Base-by-base conservation (phyloP, 2,888 invertebrate genomes). In the Rhamnusium bicolor region DNA sequence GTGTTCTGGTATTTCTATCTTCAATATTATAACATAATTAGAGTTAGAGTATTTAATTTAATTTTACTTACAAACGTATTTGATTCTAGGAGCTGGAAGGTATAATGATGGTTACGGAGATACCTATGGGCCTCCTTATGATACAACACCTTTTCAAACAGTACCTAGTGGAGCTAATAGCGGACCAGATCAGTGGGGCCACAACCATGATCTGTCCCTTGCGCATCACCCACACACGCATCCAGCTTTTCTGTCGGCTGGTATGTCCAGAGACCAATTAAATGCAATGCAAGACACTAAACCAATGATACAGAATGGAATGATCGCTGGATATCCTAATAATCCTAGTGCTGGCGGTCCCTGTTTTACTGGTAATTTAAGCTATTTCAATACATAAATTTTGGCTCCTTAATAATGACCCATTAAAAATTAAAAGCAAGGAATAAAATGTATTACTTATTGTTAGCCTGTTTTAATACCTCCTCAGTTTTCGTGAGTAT, bases 91-190 rank as follows among this genome's bases (percentile, higher is more conserved):
- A 78, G 71, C 89, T 86, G 87, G 89, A 47, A 86, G 90, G 75
- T 90, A 90, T 83, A 87, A 90, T 84, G 90, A 91, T 71, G 89
- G 89, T 40, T 92, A 91, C 83, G 89, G 88, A 53, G 89, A 90
- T 76, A 87, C 88, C 63, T 91, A 87, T 87, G 90, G 88, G 49
- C 87, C 90, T 53, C 90, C 92, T 46, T 94, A 93, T 86, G 93
- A 93, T 83, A 89, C 91, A 65, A 89, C 92, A 74, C 91, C 93
- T 76, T 95, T 94, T 87, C 94, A 95, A 86, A 93, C 94, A 71
- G 95, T 95, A 86, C 72, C 87, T 84, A 75, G 87, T 75, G 87
- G 85, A 56, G 84, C 84, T 24, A 87, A 87, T 74, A 86, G 83
- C 14, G 88, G 88, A 62, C 82, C 86, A 49, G 86, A 89, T 47